A percentile compares a stretch with the other conserved stretches of the same genome.
Conservation (phyloP, 2,113 vertebrate genomes). For the Campylomormyrus numenius region DNA sequence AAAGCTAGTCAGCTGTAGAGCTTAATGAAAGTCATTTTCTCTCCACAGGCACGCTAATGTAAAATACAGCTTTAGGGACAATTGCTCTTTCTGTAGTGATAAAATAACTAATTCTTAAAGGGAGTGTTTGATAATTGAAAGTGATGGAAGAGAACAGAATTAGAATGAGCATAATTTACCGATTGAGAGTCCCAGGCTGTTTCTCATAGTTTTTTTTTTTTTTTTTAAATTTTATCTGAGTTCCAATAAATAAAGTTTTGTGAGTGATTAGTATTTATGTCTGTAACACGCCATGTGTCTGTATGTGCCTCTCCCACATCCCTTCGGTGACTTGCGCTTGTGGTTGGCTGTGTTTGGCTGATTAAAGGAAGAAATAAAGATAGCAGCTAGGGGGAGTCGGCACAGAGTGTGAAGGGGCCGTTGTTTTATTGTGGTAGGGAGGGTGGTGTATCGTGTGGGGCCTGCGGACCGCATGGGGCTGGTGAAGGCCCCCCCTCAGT, state of each 20-base stretch:
- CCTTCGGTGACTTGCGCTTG: constrained; percentile 13
- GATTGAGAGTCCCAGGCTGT: constrained; percentile 59
- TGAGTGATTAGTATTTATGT: constrained; percentile 72
- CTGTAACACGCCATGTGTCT: constrained; percentile 34
- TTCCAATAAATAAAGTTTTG: constrained; percentile 74
- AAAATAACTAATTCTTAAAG: constrained; percentile 71
- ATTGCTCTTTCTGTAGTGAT: constrained; percentile 72
- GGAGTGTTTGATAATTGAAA: constrained; percentile 74
- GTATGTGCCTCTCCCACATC: constrained; percentile 1
- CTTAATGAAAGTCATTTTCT: constrained; percentile 74
- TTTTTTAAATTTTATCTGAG: constrained; percentile 48
- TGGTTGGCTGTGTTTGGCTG: constrained; percentile 28
- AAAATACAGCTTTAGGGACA: constrained; percentile 71
- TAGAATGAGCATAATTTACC: constrained; percentile 77
- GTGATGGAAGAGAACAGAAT: constrained; percentile 70
- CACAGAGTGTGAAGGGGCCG: constrained; percentile 70
- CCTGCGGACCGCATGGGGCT: background rate
- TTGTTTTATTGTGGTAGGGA: constrained; percentile 67
- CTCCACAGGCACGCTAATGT: constrained; percentile 61
- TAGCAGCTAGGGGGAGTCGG: constrained; percentile 57
- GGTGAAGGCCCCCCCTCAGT: background rate
- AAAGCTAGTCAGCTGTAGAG: constrained; percentile 72
- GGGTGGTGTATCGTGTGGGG: constrained; percentile 55
- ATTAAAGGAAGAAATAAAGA: constrained; percentile 50
- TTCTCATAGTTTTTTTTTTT: constrained; percentile 51